A percentile compares a stretch with the other conserved stretches of the same genome.
Conservation (phyloP, 1,140 invertebrate species). For the Dreissena polymorpha region DNA sequence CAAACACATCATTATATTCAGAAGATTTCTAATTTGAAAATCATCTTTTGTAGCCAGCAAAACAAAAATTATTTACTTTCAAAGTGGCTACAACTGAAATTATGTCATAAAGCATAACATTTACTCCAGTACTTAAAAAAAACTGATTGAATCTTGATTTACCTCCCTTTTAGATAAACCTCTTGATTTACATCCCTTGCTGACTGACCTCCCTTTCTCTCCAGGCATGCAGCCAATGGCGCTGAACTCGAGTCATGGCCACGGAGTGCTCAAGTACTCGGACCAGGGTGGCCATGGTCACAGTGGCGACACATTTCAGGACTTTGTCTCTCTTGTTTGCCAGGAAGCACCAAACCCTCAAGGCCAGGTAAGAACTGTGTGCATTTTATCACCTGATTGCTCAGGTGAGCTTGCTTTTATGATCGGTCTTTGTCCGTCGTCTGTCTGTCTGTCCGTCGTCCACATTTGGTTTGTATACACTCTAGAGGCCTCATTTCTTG, state of each 20-base stretch:
- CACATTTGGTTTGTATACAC: no score
- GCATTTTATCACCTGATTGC: background rate
- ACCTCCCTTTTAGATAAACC: no score
- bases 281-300: constrained; percentile 34
- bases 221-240: constrained; percentile 52
- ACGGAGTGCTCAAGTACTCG: constrained; percentile 25
- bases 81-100: no score
- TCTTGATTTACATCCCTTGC: no score
- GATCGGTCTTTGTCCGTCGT: background rate
- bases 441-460: background rate
- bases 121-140: no score
- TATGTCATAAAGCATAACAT: no score
- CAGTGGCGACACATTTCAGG: constrained; percentile 49
- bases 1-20: no score
- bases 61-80: no score
- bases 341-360: constrained; percentile 45
- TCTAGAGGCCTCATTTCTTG: no score
- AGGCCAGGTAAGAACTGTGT: constrained; percentile 29
- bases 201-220: constrained; percentile 5
- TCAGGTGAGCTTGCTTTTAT: background rate
- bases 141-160: no score
- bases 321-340: constrained; percentile 56
- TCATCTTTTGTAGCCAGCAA: no score
- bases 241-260: constrained; percentile 52
- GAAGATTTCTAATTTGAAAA: no score